Evolutionary conservation across 1,140 invertebrate genomes (phyloP).

Genomic region (Procambarus clarkii): DNA sequence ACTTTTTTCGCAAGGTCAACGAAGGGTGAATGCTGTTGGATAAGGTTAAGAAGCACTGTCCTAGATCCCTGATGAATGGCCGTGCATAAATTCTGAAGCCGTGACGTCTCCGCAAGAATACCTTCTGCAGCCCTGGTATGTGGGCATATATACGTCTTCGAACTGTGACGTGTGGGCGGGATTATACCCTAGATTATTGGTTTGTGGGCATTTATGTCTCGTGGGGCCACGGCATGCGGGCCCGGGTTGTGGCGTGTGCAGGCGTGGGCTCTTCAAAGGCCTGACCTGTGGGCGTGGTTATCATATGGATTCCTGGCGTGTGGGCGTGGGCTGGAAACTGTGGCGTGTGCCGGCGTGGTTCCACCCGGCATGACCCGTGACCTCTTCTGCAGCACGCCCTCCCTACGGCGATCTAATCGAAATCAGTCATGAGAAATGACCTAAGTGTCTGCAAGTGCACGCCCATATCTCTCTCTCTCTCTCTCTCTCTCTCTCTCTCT

Average conservation of each 20-base stretch:
- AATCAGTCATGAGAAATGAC: conserved; percentile 5
- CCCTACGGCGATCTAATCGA: background rate
- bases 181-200: background rate
- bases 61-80: background rate
- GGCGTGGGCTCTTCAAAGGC: background rate
- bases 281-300: background rate
- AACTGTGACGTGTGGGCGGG: background rate
- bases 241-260: background rate
- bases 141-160: background rate
- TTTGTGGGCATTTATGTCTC: background rate
- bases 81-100: background rate
- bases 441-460: background rate
- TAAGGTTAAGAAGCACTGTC: too few species aligned
- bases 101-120: background rate
- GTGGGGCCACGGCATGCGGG: background rate
- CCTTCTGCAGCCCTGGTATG: background rate
- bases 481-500: background rate
- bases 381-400: background rate
- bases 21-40: too few species aligned
- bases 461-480: background rate
- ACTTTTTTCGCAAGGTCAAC: too few species aligned
- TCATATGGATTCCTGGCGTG: background rate
- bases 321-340: background rate
- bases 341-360: background rate
- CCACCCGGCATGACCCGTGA: background rate